Percentiles rank a stretch among this genome's conserved stretches.
These are phyloP conservation scores for Dioctria linearis DNA, from an alignment of 2,888 invertebrate species.

Conservation along the genomic window DNA sequence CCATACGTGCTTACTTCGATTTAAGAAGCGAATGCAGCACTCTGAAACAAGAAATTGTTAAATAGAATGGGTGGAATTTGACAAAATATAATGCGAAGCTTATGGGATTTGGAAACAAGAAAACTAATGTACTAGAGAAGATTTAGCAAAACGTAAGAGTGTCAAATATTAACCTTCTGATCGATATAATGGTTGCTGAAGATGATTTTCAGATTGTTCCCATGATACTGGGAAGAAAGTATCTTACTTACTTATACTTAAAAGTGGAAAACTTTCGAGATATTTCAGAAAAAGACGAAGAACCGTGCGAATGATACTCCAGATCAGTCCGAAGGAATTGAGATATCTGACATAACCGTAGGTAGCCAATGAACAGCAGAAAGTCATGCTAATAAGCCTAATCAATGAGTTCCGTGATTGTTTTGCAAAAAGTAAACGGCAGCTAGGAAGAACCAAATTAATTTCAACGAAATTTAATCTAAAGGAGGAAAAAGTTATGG, in stretches of 20 bases:
- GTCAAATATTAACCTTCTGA: neutral
- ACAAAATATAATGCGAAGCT: no score
- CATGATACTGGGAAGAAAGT: slow-evolving; percentile 8
- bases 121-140: no score
- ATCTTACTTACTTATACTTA: no score
- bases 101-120: no score
- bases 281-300: neutral
- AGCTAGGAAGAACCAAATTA: neutral
- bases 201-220: neutral
- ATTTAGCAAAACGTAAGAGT: neutral
- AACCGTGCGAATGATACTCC: neutral
- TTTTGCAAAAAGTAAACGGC: neutral
- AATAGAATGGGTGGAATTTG: no score
- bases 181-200: neutral
- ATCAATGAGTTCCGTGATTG: neutral
- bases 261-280: neutral
- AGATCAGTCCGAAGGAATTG: neutral
- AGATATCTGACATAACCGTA: neutral
- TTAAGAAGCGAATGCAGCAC: no score
- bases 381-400: neutral
- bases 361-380: neutral
- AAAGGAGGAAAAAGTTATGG: neutral
- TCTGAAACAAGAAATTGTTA: no score
- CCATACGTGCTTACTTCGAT: no score
- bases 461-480: neutral